Evolutionary conservation across 1,140 invertebrate genomes (phyloP).

Genomic region (Caenorhabditis tropicalis): DNA sequence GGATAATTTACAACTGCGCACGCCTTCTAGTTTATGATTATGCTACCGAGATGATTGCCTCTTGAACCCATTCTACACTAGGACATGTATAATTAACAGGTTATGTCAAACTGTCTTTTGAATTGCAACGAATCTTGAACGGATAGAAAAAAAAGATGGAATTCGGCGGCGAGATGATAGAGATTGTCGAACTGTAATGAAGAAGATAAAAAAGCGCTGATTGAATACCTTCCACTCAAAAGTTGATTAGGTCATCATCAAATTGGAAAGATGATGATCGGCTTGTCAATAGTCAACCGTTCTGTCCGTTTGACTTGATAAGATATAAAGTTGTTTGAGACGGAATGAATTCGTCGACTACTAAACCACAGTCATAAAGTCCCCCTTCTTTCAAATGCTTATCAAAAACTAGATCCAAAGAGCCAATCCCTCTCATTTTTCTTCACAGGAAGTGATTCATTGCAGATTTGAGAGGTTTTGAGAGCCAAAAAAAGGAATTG

Average conservation of each 20-base stretch:
- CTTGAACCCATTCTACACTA: too few species aligned
- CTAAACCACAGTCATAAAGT: not conserved
- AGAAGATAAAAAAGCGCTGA: not conserved
- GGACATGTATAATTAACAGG: too few species aligned
- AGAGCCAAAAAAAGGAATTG: not conserved
- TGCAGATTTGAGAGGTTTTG: not conserved
- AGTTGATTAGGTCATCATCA: not conserved
- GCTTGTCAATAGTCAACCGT: not conserved
- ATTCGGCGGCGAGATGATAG: not conserved
- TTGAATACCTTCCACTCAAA: not conserved
- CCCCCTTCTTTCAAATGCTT: not conserved
- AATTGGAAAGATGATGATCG: not conserved
- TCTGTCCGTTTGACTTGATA: not conserved
- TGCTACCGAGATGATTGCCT: not conserved
- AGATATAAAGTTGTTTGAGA: not conserved
- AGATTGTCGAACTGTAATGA: not conserved
- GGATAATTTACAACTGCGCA: not conserved
- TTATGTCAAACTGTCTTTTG: not conserved
- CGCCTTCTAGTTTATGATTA: constrained; percentile 31
- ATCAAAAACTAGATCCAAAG: not conserved
- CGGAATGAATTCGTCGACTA: not conserved
- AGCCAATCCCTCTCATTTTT: not conserved
- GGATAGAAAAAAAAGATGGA: not conserved
- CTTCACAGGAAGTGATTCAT: constrained; percentile 10
- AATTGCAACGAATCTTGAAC: not conserved